Evolutionary conservation across 1,140 invertebrate genomes (phyloP), one percentile per base, ranked within the genome.

Genomic region (Drosophila santomea): DNA sequence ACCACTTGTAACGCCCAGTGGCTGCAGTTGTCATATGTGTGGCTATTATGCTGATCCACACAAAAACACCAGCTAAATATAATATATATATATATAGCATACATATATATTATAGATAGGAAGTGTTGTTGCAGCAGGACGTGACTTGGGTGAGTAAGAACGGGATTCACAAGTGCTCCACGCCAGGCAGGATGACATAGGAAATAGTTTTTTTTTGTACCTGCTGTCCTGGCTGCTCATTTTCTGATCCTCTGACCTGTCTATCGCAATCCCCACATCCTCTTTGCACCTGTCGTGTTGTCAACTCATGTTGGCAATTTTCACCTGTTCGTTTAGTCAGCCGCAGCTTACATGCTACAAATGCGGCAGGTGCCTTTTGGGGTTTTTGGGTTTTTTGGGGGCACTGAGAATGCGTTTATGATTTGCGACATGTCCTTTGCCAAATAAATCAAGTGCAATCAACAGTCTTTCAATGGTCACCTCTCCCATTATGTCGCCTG

Each of bases 251-350:
- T 36, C 59, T 79, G 62, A 74, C 77, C 38, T 39, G 14, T 39
- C 75, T 59, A 8, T 12, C 61, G 23, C n/a, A 54, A 38, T 6
- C 32, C 32, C 32, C 32, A 39, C 25, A 0, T 7, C 15, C 32
- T 39, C 57, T 43, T 23, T 45, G 20, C 23, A 17, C 35, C 39
- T 54, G n/a, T 50, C 43, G n/a, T 59, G 23, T 88, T 88, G 83
- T 88, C 83, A 86, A 86, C 84, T 86, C 84, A 88, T 89, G 83
- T 89, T 89, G 79, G 71, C 79, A 88, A 88, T 88, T 88, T 88
- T 88, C 84, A 88, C 83, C 83, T 86, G 67, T 58, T 77, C 80
- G 50, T 68, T 69, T 68, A 55, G 63, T 51, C 47, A 72, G 80
- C 78, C 81, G 78, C 74, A 86, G 66, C 82, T 86, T 78, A 88